Evolutionary conservation across 2,113 vertebrate genomes (phyloP).

Genomic region (Cisticola juncidis): DNA sequence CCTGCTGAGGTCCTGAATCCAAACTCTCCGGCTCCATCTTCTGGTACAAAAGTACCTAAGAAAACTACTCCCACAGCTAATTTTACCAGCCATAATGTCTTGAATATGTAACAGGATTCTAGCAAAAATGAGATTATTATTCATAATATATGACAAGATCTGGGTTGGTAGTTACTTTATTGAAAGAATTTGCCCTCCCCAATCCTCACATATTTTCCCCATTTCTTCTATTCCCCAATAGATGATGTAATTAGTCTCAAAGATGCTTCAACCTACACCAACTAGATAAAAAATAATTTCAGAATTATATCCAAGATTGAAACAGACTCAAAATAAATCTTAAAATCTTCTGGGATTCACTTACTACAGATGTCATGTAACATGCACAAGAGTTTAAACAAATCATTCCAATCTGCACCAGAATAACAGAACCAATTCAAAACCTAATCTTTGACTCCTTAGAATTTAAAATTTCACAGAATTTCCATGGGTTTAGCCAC

Average conservation of each 20-base stretch:
- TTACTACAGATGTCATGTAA: not conserved
- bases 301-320: not conserved
- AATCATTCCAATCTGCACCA: not conserved
- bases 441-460: not conserved
- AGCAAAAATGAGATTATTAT: not conserved
- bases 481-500: not conserved
- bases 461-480: not conserved
- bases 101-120: not conserved
- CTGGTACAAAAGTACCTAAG: not conserved
- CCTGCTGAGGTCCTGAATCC: not conserved
- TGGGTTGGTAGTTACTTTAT: not conserved
- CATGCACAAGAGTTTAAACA: not conserved
- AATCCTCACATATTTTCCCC: not conserved
- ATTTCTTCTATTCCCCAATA: not conserved
- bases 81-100: not conserved
- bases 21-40: constrained; percentile 46
- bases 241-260: not conserved
- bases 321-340: not conserved
- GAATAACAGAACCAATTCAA: not conserved
- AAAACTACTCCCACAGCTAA: not conserved
- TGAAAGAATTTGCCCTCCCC: not conserved
- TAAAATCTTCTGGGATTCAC: not conserved
- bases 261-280: not conserved
- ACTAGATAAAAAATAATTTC: not conserved
- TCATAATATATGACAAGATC: not conserved